These are phyloP conservation scores for Rhorus exstirpatorius DNA, from an alignment of 2,888 invertebrate genomes.

Conservation along the genomic window DNA sequence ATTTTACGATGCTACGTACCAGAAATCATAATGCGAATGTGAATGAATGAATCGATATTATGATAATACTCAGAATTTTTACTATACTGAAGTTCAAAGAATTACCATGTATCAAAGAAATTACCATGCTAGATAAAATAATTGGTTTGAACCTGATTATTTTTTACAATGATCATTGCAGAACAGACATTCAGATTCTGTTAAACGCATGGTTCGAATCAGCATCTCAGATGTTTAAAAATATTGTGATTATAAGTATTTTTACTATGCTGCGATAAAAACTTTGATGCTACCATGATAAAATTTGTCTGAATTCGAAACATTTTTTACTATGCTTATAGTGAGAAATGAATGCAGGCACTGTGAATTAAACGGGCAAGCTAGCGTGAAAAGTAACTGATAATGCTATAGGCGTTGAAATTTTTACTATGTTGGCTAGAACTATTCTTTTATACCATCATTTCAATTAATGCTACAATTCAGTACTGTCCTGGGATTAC, in stretches of 20 bases:
- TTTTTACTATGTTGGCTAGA: slow-evolving; percentile 2
- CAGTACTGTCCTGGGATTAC: slow-evolving; percentile 3
- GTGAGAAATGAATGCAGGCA: slow-evolving; percentile 1
- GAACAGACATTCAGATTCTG: not conserved
- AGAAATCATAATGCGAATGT: not conserved
- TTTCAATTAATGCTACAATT: not conserved
- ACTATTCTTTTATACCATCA: not conserved
- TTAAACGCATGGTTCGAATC: not conserved
- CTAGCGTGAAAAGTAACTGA: not conserved
- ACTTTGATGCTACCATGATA: not conserved
- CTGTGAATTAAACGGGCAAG: not conserved
- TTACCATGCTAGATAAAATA: not conserved
- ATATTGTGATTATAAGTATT: slow-evolving; percentile 2
- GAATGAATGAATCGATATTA: not conserved
- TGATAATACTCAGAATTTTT: slow-evolving; percentile 4
- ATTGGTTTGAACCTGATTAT: not conserved
- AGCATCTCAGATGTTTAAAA: not conserved
- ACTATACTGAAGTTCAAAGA: not conserved
- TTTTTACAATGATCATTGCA: not conserved
- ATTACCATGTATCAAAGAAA: not conserved
- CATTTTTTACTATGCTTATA: slow-evolving; percentile 2
- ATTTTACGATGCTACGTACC: slow-evolving; percentile 2
- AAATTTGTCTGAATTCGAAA: not conserved
- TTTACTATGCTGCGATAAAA: not conserved
- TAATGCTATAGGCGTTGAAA: not conserved